Base-by-base conservation (phyloP, 30 jellyfish, hydroid and myxozoan species). In the Sanderia malayensis region DNA sequence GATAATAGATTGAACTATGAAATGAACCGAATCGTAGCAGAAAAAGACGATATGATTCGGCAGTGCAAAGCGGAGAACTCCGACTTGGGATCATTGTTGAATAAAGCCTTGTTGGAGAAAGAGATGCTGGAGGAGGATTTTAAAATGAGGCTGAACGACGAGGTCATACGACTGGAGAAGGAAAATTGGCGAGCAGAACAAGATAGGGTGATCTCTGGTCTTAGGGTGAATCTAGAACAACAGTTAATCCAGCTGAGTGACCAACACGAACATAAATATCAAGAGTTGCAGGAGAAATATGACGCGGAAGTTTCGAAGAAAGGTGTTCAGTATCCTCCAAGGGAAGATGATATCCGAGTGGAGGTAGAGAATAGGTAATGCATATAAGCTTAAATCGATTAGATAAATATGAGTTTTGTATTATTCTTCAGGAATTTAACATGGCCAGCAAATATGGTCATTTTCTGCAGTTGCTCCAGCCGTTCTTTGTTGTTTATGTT, bases 161-260 rank as follows among this genome's bases (percentile, higher is more conserved):
- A 59, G 23, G 28, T 63, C 4, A 61, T 0, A n/a, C 68, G 7
- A 28, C 70, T 25, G 58, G 52, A n/a, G 81, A 69, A 57, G 49
- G 71, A 67, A 46, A 63, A 47, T 53, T 66, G 92, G 92, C 33
- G 68, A 8, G 32, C n/a, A 21, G 79, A 69, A 7, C 52, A 67
- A 32, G 79, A 68, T 7, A 28, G 61, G 0, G 78, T 41, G 28
- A 34, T 80, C 28, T 74, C 26, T 18, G 25, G 8, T 9, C 58
- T 67, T 22, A 67, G 26, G 29, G 10, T 62, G 11, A 76, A 68
- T 24, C 68, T 49, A 34, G 84, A 67, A 11, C 79, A 73, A n/a
- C 22, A 59, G 31, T 7, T 80, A 79, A 44, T 57, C 10, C 71
- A 69, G 53, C 31, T 67, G 41, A 84, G 58, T 9, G 58, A 46